phyloP scores from a whole-genome alignment of 2,888 invertebrate species.

The Tetragonula carbonaria region DNA sequence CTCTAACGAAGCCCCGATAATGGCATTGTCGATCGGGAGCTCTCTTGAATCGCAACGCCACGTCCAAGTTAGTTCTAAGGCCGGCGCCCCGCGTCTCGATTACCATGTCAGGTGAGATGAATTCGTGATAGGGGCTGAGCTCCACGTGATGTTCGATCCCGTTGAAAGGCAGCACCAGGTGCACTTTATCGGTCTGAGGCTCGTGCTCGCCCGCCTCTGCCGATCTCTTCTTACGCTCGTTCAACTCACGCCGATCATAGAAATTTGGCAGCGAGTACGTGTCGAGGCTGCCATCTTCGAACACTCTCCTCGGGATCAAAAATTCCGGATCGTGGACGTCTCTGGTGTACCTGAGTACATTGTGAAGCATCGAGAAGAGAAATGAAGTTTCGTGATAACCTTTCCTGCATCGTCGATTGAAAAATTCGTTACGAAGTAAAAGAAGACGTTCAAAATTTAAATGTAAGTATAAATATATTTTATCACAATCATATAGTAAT shows the following conservation, averaged over 20 bases:
- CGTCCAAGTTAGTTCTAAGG: slow-evolving; percentile 83
- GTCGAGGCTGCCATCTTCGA: slow-evolving; percentile 83
- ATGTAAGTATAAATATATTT: background rate
- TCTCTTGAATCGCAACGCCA: slow-evolving; percentile 72
- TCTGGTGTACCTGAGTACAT: slow-evolving; percentile 83
- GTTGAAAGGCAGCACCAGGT: slow-evolving; percentile 78
- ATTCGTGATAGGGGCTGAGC: slow-evolving; percentile 85
- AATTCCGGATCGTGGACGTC: slow-evolving; percentile 84
- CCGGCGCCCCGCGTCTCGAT: slow-evolving; percentile 88
- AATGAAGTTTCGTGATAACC: slow-evolving; percentile 9
- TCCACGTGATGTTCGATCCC: slow-evolving; percentile 83
- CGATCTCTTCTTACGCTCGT: slow-evolving; percentile 70
- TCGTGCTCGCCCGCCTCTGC: slow-evolving; percentile 23
- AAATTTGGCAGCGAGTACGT: slow-evolving; percentile 84
- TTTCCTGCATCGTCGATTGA: background rate
- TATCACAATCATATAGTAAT: too few species aligned
- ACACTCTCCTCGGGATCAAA: slow-evolving; percentile 84
- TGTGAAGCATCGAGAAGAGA: background rate
- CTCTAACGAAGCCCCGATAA: slow-evolving; percentile 85
- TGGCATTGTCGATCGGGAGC: slow-evolving; percentile 83
- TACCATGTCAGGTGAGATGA: slow-evolving; percentile 87
- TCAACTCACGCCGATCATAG: slow-evolving; percentile 78
- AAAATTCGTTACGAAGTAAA: too few species aligned
- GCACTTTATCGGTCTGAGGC: slow-evolving; percentile 66
- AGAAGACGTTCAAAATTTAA: background rate